A percentile compares a stretch with the other conserved stretches of the same genome.
phyloP scores from a whole-genome alignment of 35 echinoderm and acorn worm species.

The Anneissia japonica region DNA sequence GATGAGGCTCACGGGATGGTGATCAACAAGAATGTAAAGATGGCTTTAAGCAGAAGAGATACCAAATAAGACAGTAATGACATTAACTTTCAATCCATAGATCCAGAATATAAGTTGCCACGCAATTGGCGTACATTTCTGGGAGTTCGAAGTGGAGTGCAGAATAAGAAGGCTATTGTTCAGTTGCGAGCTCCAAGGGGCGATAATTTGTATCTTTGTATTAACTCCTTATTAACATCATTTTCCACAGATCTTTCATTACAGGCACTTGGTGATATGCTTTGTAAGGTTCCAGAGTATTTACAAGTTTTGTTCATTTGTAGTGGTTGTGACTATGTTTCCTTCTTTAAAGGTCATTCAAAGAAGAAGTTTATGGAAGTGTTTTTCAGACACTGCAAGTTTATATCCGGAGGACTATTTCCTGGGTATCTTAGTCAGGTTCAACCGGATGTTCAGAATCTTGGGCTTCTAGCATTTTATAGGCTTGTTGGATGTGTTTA shows the following conservation, averaged over 20 bases:
- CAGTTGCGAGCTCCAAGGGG: background rate
- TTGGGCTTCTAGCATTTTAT: slow-evolving; percentile 39
- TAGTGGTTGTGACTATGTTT: slow-evolving; percentile 13
- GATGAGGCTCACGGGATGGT: slow-evolving; percentile 24
- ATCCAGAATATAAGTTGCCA: background rate
- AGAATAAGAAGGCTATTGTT: background rate
- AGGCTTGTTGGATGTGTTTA: slow-evolving; percentile 33
- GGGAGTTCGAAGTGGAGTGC: background rate
- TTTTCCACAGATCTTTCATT: background rate
- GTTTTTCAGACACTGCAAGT: slow-evolving; percentile 18
- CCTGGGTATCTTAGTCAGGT: slow-evolving; percentile 9
- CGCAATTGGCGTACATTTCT: background rate
- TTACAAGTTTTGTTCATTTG: background rate
- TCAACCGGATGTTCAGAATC: background rate
- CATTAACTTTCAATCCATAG: background rate
- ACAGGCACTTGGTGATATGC: background rate
- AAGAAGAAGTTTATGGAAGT: background rate
- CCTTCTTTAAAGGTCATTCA: background rate
- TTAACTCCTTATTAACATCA: background rate
- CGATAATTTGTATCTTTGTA: background rate
- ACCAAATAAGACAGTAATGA: background rate
- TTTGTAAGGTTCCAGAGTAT: background rate
- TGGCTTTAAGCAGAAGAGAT: background rate
- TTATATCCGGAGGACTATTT: slow-evolving; percentile 11
- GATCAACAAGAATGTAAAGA: slow-evolving; percentile 4